Evolutionary conservation across 2,888 invertebrate genomes (phyloP), one percentile per base, ranked within the genome.

Genomic region (Philaethria dido): DNA sequence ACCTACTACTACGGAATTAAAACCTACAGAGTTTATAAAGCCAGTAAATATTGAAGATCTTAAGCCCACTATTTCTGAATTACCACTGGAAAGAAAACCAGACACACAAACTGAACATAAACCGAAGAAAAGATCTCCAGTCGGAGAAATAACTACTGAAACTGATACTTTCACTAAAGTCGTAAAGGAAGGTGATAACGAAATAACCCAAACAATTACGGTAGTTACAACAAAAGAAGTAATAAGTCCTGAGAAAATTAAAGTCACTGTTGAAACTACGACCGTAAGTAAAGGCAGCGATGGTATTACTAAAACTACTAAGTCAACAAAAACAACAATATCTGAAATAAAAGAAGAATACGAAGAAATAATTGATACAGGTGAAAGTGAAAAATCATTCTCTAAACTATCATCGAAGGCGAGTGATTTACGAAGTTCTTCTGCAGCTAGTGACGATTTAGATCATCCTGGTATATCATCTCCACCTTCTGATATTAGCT

Each of bases 361-460:
- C 70, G 92, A 92, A 79, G 93, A 93, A 80, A 88, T 78, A 2
- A 84, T 89, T 48, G 92, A 93, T 62, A 85, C 84, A 0, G 89
- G 88, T 13, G 90, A 86, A 72, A 88, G 87, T 76, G 94, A 87
- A 86, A 94, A 86, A 79, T 94, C 83, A 36, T 93, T 78, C 77
- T 94, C 88, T 69, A 93, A 85, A 72, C 78, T 83, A 22, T 89
- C 91, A 9, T 83, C 94, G 5, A 94, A 93, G 72, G 92, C 93
- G 22, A 83, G 88, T 48, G 93, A 94, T 60, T 84, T 94, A 77
- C 88, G 93, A 50, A 94, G 94, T 75, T 93, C 93, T 11, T 95
- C 95, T 65, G 94, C 94, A 3, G 94, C 94, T 0, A 95, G 95
- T 71, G 95, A 95, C 69, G 95, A 95, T 64, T 86, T 93, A 65